Percentiles rank a stretch among this genome's conserved stretches.
Evolutionary conservation across 2,797 vertebrate genomes (phyloP).

Genomic region (Poeciliopsis presidionis): DNA sequence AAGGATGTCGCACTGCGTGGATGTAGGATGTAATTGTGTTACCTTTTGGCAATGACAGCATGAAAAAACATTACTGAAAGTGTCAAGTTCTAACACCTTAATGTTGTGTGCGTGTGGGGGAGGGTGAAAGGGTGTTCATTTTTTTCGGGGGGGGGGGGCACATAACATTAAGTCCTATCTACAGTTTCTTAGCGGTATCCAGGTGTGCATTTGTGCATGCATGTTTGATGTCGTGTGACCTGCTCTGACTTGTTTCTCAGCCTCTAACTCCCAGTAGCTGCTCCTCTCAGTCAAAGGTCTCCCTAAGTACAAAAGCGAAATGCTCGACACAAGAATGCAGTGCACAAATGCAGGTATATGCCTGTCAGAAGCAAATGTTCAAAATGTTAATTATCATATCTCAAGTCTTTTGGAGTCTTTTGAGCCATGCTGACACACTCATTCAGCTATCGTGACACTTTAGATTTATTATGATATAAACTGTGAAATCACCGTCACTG

Average conservation of each 20-base stretch:
- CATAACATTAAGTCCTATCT: slow-evolving; percentile 22
- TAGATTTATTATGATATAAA: slow-evolving; percentile 50
- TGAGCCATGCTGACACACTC: slow-evolving; percentile 4
- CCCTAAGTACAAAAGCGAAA: slow-evolving; percentile 64
- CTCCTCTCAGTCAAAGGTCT: slow-evolving; percentile 69
- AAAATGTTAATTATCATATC: neutral
- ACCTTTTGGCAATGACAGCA: slow-evolving; percentile 54
- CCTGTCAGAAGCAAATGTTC: slow-evolving; percentile 21
- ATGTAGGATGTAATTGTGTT: slow-evolving; percentile 65
- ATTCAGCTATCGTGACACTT: slow-evolving; percentile 23
- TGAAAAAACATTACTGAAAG: slow-evolving; percentile 23
- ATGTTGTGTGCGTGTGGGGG: neutral
- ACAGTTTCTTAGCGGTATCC: slow-evolving; percentile 20
- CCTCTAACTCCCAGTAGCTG: slow-evolving; percentile 66
- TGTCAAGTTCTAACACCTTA: neutral
- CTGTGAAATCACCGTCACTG: slow-evolving; percentile 65
- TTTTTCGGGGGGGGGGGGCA: neutral
- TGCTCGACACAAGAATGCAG: slow-evolving; percentile 69
- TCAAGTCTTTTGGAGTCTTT: neutral
- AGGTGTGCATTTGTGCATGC: slow-evolving; percentile 29
- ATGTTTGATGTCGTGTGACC: slow-evolving; percentile 56
- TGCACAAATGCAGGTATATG: slow-evolving; percentile 4
- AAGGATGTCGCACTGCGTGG: slow-evolving; percentile 57
- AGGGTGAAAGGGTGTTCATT: neutral
- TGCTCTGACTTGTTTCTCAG: slow-evolving; percentile 76